phyloP scores from a whole-genome alignment of 2,797 vertebrate species.

The Gymnothorax javanicus region DNA sequence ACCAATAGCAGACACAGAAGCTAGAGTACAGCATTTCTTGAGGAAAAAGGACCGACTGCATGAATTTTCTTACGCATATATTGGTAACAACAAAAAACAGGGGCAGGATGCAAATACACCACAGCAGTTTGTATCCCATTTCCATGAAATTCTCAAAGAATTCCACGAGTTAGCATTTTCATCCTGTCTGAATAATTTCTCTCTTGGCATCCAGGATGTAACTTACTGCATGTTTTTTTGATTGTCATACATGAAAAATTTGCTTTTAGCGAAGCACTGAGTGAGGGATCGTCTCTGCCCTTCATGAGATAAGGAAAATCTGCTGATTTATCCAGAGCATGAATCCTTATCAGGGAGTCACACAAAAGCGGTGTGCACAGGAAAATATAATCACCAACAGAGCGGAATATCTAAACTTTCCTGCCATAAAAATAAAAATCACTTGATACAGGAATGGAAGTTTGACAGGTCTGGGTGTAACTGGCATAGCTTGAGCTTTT shows the following conservation, averaged over 20 bases:
- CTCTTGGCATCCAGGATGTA: background rate
- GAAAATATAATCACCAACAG: constrained; percentile 11
- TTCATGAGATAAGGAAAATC: constrained; percentile 44
- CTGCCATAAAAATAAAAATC: constrained; percentile 14
- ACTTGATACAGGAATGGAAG: background rate
- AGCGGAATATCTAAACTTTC: constrained; percentile 2
- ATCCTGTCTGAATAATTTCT: too few species aligned
- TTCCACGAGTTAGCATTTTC: too few species aligned
- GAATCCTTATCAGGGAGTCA: constrained; percentile 31
- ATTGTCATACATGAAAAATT: constrained; percentile 12
- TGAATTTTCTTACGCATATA: too few species aligned
- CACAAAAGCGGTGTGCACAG: constrained; percentile 23
- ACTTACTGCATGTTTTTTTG: constrained; percentile 18
- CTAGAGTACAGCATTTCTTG: too few species aligned
- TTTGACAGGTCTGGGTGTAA: background rate
- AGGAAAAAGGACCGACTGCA: too few species aligned
- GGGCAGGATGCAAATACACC: too few species aligned
- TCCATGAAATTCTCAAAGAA: too few species aligned
- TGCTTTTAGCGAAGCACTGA: background rate
- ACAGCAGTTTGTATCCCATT: too few species aligned
- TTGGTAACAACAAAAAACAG: too few species aligned
- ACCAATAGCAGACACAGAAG: too few species aligned
- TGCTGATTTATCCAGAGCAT: constrained; percentile 24
- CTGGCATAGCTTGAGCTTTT: background rate
- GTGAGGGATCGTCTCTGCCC: constrained; percentile 35